Percentiles rank a stretch among this genome's conserved stretches.
phyloP scores from a whole-genome alignment of 2,888 invertebrate species.

The Acleris holmiana region DNA sequence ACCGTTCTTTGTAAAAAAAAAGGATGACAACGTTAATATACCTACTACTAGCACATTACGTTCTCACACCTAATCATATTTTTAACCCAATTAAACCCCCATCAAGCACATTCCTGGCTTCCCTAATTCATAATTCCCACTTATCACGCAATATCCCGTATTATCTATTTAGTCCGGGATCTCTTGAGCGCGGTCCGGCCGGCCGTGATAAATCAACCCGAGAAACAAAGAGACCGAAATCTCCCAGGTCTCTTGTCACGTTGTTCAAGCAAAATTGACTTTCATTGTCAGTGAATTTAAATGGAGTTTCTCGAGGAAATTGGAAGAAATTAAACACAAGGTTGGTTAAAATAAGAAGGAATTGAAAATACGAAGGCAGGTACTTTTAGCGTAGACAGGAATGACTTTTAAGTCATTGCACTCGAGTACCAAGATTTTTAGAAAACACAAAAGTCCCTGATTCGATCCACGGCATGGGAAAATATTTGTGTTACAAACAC shows the following conservation, averaged over 20 bases:
- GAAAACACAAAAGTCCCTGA: too few species aligned
- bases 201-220: conserved; percentile 1
- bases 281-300: background rate
- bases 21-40: too few species aligned
- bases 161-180: background rate
- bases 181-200: background rate
- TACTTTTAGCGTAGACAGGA: too few species aligned
- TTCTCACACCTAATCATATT: background rate
- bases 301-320: background rate
- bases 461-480: too few species aligned
- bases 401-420: too few species aligned
- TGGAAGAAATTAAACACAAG: too few species aligned
- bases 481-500: too few species aligned
- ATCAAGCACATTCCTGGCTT: background rate
- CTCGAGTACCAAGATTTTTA: too few species aligned
- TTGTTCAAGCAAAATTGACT: conserved; percentile 4
- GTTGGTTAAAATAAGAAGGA: too few species aligned
- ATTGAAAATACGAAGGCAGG: too few species aligned
- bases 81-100: background rate
- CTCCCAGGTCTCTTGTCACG: background rate
- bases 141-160: conserved; percentile 1
- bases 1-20: too few species aligned
- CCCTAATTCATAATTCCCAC: conserved; percentile 1
- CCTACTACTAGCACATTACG: too few species aligned
- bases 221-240: conserved; percentile 1